Percentiles rank a stretch among this genome's conserved stretches.
Evolutionary conservation across 2,113 vertebrate species (phyloP).

Genomic region (Pipa parva): DNA sequence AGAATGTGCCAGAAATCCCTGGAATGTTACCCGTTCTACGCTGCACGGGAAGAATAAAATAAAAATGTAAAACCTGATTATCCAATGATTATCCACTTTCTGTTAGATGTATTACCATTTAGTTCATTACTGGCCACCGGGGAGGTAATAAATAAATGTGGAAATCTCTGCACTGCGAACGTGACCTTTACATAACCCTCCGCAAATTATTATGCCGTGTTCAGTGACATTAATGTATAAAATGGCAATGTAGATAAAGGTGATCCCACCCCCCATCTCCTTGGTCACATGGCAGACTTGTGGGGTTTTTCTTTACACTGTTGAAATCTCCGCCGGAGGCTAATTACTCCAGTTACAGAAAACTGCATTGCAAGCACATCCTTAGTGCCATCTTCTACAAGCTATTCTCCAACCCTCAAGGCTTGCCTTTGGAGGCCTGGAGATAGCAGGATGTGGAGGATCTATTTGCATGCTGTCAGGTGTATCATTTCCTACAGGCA

Average conservation of each 20-base stretch:
- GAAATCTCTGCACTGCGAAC: not conserved
- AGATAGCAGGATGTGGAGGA: conserved; percentile 12
- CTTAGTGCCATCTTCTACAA: conserved; percentile 20
- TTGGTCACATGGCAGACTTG: conserved; percentile 25
- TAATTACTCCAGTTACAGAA: conserved; percentile 40
- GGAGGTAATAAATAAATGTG: not conserved
- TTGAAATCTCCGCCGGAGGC: conserved; percentile 33
- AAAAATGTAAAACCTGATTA: not conserved
- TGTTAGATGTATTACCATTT: not conserved
- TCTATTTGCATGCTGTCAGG: no score
- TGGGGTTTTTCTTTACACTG: conserved; percentile 29
- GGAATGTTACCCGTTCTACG: no score
- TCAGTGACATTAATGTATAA: conserved; percentile 23
- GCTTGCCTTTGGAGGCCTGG: conserved; percentile 33
- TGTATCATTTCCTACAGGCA: no score
- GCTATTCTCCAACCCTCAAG: conserved; percentile 23
- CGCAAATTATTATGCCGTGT: conserved; percentile 6
- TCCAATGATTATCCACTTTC: not conserved
- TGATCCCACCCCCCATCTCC: conserved; percentile 17
- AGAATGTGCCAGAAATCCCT: no score
- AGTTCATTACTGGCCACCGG: not conserved
- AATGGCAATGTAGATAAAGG: conserved; percentile 3
- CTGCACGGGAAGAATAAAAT: no score
- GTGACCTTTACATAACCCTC: not conserved
- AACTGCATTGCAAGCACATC: conserved; percentile 42